Evolutionary conservation across 2,888 invertebrate genomes (phyloP).

Genomic region (Norana najaformis): DNA sequence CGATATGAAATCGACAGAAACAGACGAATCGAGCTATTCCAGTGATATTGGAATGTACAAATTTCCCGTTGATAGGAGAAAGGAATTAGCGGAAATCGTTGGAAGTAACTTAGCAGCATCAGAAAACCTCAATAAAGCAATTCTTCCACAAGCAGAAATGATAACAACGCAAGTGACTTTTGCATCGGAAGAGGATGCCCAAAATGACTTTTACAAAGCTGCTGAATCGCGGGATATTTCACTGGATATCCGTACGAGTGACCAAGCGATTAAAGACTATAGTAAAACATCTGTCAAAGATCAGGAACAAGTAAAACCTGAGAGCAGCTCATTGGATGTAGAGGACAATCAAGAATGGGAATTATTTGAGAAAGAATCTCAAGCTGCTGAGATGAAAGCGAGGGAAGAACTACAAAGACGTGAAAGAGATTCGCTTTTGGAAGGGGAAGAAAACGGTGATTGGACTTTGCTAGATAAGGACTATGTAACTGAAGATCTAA

Average conservation of each 20-base stretch:
- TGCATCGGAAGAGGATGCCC: neutral
- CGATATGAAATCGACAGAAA: neutral
- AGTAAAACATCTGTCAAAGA: neutral
- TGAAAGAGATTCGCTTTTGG: neutral
- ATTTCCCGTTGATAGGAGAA: neutral
- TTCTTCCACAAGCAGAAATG: neutral
- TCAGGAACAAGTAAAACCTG: neutral
- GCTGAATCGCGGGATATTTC: neutral
- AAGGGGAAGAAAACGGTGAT: conserved; percentile 4
- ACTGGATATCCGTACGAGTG: neutral
- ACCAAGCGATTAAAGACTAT: neutral
- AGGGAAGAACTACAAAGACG: neutral
- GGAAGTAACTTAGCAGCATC: neutral
- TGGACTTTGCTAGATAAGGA: neutral
- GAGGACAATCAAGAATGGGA: neutral
- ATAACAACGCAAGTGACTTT: neutral
- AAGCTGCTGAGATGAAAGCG: neutral
- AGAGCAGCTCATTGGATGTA: neutral
- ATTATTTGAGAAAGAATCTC: neutral
- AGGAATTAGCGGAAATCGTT: neutral
- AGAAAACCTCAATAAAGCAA: neutral
- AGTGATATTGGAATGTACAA: neutral
- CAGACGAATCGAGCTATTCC: neutral
- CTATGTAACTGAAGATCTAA: neutral
- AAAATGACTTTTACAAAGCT: neutral